Base-by-base conservation (phyloP, 2,888 invertebrate genomes). In the Folsomia candida region DNA sequence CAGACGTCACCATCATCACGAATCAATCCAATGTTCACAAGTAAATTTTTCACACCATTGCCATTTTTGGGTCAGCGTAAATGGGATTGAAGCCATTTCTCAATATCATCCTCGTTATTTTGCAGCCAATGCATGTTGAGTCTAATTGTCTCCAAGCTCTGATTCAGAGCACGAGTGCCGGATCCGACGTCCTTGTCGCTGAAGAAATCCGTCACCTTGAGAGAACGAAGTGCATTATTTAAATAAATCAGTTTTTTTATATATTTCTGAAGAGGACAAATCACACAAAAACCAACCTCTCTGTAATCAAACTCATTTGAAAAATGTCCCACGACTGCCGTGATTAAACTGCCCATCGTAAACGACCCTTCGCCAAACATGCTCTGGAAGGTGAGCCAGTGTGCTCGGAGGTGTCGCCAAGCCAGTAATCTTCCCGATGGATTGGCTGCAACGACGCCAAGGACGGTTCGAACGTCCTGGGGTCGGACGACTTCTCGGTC, bases 41-140 rank as follows among this genome's bases (percentile, higher is more conserved):
- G n/a, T n/a, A n/a, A n/a, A n/a, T n/a, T n/a, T n/a, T n/a, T n/a
- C n/a, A n/a, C n/a, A n/a, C n/a, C n/a, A n/a, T n/a, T n/a, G n/a
- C n/a, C n/a, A n/a, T n/a, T n/a, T n/a, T n/a, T n/a, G n/a, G 14
- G 14, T 37, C 22, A 65, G 25, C 51, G 65, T 47, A 74, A 58
- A 61, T 80, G 69, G n/a, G 74, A 67, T 47, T 77, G 80, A 18
- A 88, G 83, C 88, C 88, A 89, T 63, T 83, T 81, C 69, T 85
- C 84, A 29, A 88, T 84, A 37, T 83, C 82, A 0, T 85, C 84
- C 51, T 86, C 86, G 78, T 88, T 87, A 37, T 84, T 82, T 54
- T 85, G 82, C 58, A 93, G 90, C 93, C 93, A 94, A 74, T 90
- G 89, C 1, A 92, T 89, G 85, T 94, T 93, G 24, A 91, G 86